Evolutionary conservation across 2,888 invertebrate genomes (phyloP).

Genomic region (Mesorhabditis spiculigera): DNA sequence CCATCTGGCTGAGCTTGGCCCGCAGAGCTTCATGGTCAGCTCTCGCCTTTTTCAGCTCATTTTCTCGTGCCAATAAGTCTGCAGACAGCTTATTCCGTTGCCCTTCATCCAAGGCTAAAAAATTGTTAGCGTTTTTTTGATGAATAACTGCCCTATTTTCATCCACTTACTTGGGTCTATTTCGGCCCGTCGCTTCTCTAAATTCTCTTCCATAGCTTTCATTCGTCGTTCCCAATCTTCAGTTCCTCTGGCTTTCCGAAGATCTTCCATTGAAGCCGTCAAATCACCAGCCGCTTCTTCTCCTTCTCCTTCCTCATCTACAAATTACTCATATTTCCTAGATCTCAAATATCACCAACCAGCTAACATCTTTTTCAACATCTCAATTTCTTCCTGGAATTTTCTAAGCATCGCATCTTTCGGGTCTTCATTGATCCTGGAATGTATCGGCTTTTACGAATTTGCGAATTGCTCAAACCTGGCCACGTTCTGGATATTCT

Average conservation of each 20-base stretch:
- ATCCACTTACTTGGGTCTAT: slow-evolving; percentile 58
- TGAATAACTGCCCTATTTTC: too few relatives aligned
- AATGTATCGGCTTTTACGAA: neutral
- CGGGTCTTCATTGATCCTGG: slow-evolving; percentile 89
- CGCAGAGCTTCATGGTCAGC: slow-evolving; percentile 78
- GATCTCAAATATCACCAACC: slow-evolving; percentile 17
- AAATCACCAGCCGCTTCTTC: slow-evolving; percentile 30
- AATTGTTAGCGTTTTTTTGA: neutral
- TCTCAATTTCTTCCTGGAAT: slow-evolving; percentile 93
- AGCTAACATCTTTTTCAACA: slow-evolving; percentile 79
- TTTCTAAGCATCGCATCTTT: slow-evolving; percentile 90
- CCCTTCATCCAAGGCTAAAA: neutral
- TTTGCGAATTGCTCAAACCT: slow-evolving; percentile 10
- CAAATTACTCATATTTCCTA: slow-evolving; percentile 8
- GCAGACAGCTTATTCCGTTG: slow-evolving; percentile 54
- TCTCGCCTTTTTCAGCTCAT: slow-evolving; percentile 49
- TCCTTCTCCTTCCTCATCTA: slow-evolving; percentile 29
- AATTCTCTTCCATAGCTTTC: slow-evolving; percentile 62
- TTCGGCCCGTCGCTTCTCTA: slow-evolving; percentile 47
- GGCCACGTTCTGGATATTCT: slow-evolving; percentile 71
- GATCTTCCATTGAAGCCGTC: slow-evolving; percentile 10
- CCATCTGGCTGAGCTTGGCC: slow-evolving; percentile 81
- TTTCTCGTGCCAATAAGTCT: slow-evolving; percentile 44
- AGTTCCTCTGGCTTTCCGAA: slow-evolving; percentile 10
- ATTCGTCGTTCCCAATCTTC: slow-evolving; percentile 59